A percentile compares a stretch with the other conserved stretches of the same genome.
These are phyloP conservation scores for Meteorus colon DNA, from an alignment of 2,888 invertebrate species.

Conservation along the genomic window DNA sequence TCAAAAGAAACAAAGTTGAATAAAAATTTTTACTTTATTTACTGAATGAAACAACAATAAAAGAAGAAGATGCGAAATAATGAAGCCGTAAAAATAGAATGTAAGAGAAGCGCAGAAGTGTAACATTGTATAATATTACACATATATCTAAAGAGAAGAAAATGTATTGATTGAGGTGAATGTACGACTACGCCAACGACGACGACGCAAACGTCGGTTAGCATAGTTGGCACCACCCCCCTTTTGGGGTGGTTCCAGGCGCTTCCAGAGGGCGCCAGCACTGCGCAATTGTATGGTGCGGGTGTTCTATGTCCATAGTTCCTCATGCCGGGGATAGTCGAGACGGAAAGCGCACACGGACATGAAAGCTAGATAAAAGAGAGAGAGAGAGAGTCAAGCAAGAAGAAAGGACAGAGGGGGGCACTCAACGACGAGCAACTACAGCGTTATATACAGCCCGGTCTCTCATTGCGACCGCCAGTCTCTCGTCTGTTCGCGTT, in stretches of 20 bases:
- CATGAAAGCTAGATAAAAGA: slow-evolving; percentile 21
- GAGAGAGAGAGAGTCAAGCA: slow-evolving; percentile 32
- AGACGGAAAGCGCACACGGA: slow-evolving; percentile 38
- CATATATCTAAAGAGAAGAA: slow-evolving; percentile 16
- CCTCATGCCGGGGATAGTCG: slow-evolving; percentile 53
- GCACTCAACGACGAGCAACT: slow-evolving; percentile 43
- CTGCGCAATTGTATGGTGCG: slow-evolving; percentile 60
- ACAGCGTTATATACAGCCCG: slow-evolving; percentile 66
- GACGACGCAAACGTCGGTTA: slow-evolving; percentile 38
- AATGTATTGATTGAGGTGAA: slow-evolving; percentile 68
- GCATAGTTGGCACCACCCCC: slow-evolving; percentile 22
- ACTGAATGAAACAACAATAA: too few species aligned
- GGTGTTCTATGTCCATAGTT: slow-evolving; percentile 52
- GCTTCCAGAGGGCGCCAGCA: slow-evolving; percentile 40
- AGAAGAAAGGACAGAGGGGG: slow-evolving; percentile 42
- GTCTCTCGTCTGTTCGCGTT: slow-evolving; percentile 65
- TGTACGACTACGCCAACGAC: slow-evolving; percentile 59
- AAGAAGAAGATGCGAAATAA: neutral
- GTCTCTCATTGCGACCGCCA: slow-evolving; percentile 65
- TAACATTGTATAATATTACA: neutral
- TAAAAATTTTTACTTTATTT: too few species aligned
- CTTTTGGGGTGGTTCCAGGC: slow-evolving; percentile 45
- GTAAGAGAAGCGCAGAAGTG: slow-evolving; percentile 15
- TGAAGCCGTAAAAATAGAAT: neutral
- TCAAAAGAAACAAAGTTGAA: too few species aligned